Evolutionary conservation across 2,888 invertebrate species (phyloP).

Genomic region (Athetis lepigone): DNA sequence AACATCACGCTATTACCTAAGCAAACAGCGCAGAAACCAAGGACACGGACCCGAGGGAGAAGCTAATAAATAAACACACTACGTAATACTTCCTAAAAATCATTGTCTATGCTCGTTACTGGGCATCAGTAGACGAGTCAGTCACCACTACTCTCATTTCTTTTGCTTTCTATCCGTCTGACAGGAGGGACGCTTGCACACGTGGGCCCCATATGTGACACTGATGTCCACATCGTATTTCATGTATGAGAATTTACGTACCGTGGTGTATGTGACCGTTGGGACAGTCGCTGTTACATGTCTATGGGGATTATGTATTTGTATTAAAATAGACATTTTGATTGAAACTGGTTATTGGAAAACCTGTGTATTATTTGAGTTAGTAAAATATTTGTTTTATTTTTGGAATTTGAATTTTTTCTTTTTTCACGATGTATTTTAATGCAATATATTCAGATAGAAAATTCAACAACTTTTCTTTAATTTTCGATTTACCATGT

Average conservation of each 20-base stretch:
- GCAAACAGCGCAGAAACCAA: no score
- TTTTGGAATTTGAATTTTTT: no score
- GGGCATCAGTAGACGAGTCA: slow-evolving; percentile 40
- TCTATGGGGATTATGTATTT: not conserved
- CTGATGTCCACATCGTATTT: slow-evolving; percentile 65
- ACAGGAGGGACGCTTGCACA: slow-evolving; percentile 56
- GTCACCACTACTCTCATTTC: slow-evolving; percentile 61
- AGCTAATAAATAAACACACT: not conserved
- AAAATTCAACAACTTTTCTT: no score
- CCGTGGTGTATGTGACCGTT: slow-evolving; percentile 60
- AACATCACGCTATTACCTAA: no score
- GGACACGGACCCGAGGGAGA: no score
- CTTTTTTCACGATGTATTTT: no score
- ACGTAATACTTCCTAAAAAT: not conserved
- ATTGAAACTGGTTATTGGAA: no score
- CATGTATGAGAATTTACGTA: slow-evolving; percentile 73
- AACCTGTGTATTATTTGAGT: no score
- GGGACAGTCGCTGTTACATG: slow-evolving; percentile 63
- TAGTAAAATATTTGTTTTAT: no score
- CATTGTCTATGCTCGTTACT: slow-evolving; percentile 12
- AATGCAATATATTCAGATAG: no score
- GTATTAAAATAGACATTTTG: no score
- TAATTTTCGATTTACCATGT: no score
- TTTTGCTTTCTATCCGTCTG: slow-evolving; percentile 63
- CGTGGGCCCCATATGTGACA: slow-evolving; percentile 67